Percentiles rank a stretch among this genome's conserved stretches.
Conservation (phyloP, 2,113 vertebrate species). For the Pseudois nayaur region DNA sequence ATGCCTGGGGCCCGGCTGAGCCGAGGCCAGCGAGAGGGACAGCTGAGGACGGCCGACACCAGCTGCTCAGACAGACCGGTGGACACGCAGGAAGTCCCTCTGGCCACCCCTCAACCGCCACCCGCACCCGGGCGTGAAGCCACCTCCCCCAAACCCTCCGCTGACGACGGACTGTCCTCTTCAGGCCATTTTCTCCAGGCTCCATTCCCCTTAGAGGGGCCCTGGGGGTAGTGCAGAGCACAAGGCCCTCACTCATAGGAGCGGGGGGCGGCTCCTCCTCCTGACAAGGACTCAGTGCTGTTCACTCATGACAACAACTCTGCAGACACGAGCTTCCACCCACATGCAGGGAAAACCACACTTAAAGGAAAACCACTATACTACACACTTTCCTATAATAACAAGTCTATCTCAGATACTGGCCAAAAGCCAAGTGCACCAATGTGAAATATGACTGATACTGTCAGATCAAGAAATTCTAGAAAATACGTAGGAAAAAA, state of each 20-base stretch:
- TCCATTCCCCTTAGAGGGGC: not conserved
- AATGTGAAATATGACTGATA: not conserved
- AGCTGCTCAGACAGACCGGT: not conserved
- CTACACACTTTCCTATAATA: rapidly evolving
- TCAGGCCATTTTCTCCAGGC: not conserved
- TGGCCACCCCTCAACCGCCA: not conserved
- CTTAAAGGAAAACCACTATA: not conserved
- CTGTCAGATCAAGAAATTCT: not conserved
- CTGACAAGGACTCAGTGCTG: not conserved
- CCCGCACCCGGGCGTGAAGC: rapidly evolving
- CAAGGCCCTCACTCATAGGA: not conserved
- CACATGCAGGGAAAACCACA: not conserved
- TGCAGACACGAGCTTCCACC: not conserved
- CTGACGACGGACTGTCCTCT: rapidly evolving
- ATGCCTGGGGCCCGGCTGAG: not conserved
- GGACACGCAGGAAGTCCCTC: not conserved
- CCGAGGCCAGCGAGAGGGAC: not conserved
- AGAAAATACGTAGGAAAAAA: not conserved
- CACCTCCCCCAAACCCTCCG: too few relatives aligned
- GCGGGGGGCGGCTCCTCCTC: not conserved
- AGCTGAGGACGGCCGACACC: rapidly evolving
- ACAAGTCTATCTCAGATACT: not conserved
- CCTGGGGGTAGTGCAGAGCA: not conserved
- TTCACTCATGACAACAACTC: not conserved
- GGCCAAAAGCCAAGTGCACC: not conserved